phyloP scores from a whole-genome alignment of 2,888 invertebrate species.

The Nomada hirtipes region DNA sequence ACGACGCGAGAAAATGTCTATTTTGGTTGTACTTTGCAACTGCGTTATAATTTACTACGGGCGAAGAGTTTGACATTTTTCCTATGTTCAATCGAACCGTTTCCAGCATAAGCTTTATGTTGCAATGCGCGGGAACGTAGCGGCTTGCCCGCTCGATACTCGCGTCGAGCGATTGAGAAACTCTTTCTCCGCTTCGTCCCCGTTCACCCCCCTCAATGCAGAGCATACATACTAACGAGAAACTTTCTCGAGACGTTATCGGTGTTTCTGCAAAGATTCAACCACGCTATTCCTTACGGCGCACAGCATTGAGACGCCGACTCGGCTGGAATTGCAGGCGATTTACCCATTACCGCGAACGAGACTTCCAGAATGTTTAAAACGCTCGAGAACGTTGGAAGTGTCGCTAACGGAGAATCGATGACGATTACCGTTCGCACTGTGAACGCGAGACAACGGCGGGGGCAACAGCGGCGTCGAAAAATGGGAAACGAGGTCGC shows the following conservation, averaged over 20 bases:
- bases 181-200: neutral
- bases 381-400: conserved; percentile 28
- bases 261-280: conserved; percentile 23
- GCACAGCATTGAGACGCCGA: conserved; percentile 23
- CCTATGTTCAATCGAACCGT: neutral
- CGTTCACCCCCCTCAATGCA: neutral
- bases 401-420: conserved; percentile 37
- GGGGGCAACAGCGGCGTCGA: neutral
- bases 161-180: too few species aligned
- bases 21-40: neutral
- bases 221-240: conserved; percentile 9
- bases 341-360: conserved; percentile 28
- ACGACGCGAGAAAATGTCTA: neutral
- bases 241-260: conserved; percentile 51
- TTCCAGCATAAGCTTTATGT: neutral
- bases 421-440: conserved; percentile 29
- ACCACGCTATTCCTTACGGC: neutral
- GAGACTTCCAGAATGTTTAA: neutral
- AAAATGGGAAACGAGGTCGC: neutral
- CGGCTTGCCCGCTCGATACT: too few species aligned
- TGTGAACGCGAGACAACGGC: neutral
- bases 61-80: neutral
- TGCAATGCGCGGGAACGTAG: too few species aligned
- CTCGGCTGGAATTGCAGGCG: conserved; percentile 34
- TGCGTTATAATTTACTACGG: neutral